Conservation (phyloP, 2,888 invertebrate species). For the Zygothrica quintamaculata region DNA sequence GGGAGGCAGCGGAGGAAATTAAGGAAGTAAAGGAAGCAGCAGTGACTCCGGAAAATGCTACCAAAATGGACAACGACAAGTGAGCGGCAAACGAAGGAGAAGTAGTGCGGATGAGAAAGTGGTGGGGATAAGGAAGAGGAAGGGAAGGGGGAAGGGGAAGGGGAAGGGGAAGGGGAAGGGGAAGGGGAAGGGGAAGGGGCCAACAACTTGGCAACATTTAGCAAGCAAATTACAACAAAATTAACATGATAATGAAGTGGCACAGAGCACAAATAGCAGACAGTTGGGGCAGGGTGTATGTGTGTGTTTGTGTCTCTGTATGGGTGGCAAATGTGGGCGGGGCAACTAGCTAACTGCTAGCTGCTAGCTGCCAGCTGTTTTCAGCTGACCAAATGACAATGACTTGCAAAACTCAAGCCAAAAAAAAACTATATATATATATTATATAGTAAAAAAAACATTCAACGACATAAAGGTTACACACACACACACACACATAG, state of each 20-base stretch:
- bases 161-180: constrained; percentile 37
- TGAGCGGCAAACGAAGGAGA: too few relatives aligned
- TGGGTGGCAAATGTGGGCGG: background rate
- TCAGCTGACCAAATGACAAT: constrained; percentile 76
- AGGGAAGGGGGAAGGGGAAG: background rate
- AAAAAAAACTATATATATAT: constrained; percentile 13
- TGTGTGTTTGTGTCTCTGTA: too few relatives aligned
- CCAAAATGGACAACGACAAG: too few relatives aligned
- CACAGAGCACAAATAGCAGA: constrained; percentile 23
- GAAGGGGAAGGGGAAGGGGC: constrained; percentile 29
- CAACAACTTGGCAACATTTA: constrained; percentile 77
- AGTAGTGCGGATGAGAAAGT: too few relatives aligned
- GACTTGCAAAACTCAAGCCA: constrained; percentile 54
- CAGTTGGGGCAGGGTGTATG: background rate
- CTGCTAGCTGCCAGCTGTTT: constrained; percentile 71
- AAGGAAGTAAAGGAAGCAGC: constrained; percentile 26
- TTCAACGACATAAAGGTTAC: constrained; percentile 43
- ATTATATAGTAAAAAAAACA: constrained; percentile 46
- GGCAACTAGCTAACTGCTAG: constrained; percentile 51
- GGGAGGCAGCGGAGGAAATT: background rate
- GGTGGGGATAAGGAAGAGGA: background rate
- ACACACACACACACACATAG: constrained; percentile 14
- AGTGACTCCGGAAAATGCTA: constrained; percentile 62
- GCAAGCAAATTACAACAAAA: constrained; percentile 80
- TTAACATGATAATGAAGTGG: constrained; percentile 80